Evolutionary conservation across 1,140 invertebrate species (phyloP), one percentile per base, ranked within the genome.

Genomic region (Brachystomella parvula): DNA sequence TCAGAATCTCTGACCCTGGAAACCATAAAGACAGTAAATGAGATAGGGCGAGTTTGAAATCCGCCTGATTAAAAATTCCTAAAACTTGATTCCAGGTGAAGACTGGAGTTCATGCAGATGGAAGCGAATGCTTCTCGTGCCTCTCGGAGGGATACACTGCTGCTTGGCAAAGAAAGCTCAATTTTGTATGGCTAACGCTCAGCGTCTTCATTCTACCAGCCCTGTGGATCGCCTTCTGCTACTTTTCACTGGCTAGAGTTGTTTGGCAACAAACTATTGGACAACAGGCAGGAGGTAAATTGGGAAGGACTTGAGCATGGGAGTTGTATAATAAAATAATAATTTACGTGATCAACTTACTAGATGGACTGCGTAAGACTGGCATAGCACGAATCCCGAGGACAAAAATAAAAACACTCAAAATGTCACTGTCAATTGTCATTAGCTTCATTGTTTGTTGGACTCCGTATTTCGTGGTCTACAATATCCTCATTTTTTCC

Each of bases 391-490:
- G 69, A 17, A 71, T 76, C 19, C 68, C 73, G 0, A 69, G 75
- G 15, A 76, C 78, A n/a, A 80, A 79, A 66, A 70, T 80, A 33
- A 79, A 79, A 69, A 79, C 79, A 12, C 73, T 80, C 1, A 79
- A 80, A 64, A 68, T 80, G 61, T 79, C 77, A n/a, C 74, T 80
- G 49, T 77, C 75, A 28, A 79, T 80, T 15, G 79, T 79, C 31
- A 56, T 78, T 19, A 76, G 77, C 19, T 80, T 80, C 65, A 73
- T 80, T 15, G 74, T 75, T 2, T 81, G 80, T 70, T 81, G 79
- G 79, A 78, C 77, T 1, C 79, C 79, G 0, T 81, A 81, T 68
- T 80, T 81, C 70, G 76, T 80, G 29, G 70, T 77, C 1, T 72
- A 73, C 58, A 73, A 76, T 35, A 75, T 79, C 49, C 69, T 74